A percentile compares a stretch with the other conserved stretches of the same genome.
Evolutionary conservation across 2,113 vertebrate genomes (phyloP).

Genomic region (Hiodon tergisus): DNA sequence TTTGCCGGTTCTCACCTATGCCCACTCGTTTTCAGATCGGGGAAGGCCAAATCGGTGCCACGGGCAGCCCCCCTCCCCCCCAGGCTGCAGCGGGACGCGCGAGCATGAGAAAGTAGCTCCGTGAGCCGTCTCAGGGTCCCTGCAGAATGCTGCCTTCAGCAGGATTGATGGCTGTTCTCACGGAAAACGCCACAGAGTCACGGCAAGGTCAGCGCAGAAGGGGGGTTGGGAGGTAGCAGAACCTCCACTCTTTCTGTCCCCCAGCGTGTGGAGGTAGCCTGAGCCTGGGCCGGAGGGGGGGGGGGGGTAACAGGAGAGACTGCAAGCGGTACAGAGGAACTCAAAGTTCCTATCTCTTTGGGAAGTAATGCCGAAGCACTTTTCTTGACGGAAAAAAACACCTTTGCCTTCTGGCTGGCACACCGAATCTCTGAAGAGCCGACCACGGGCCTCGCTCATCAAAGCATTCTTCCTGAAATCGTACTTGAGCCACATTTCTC

Average conservation of each 20-base stretch:
- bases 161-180: not conserved
- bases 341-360: conserved; percentile 6
- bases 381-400: conserved; percentile 13
- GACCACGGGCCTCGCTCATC: conserved; percentile 32
- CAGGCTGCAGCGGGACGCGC: too few species aligned
- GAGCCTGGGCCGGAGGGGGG: not conserved
- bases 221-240: not conserved
- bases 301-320: not conserved
- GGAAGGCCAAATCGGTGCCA: too few species aligned
- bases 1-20: too few species aligned
- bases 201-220: conserved; percentile 7
- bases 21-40: too few species aligned
- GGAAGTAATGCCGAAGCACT: not conserved
- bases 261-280: not conserved
- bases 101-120: conserved; percentile 20
- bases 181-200: not conserved
- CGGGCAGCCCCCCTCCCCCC: too few species aligned
- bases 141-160: not conserved
- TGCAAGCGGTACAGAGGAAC: conserved; percentile 3
- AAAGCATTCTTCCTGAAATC: conserved; percentile 38
- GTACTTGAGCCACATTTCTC: conserved; percentile 26
- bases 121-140: not conserved
- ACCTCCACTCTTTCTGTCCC: not conserved
- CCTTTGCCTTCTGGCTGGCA: not conserved
- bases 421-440: conserved; percentile 18